These are phyloP conservation scores for Ctenomys sociabilis DNA, from an alignment of 2,113 vertebrate species.

Conservation along the genomic window DNA sequence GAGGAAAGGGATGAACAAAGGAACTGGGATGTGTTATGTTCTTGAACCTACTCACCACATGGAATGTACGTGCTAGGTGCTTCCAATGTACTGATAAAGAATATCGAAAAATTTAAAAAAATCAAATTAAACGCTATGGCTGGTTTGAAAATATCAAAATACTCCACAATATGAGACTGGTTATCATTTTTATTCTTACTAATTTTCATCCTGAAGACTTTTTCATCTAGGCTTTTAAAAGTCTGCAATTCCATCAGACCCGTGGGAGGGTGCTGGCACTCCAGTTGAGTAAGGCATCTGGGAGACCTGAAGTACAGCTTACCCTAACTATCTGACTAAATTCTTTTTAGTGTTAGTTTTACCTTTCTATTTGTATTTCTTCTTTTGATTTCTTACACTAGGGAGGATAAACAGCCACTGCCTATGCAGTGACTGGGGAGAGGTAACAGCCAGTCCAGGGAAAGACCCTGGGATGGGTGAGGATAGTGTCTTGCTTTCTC, in stretches of 20 bases:
- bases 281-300: background rate
- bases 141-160: background rate
- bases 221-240: background rate
- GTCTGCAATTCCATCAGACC: background rate
- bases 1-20: background rate
- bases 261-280: background rate
- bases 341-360: too few relatives aligned
- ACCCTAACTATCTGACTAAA: too few relatives aligned
- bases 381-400: too few relatives aligned
- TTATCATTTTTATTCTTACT: background rate
- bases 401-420: background rate
- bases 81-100: background rate
- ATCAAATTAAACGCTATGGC: background rate
- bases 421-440: background rate
- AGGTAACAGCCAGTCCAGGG: background rate
- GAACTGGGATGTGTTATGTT: background rate
- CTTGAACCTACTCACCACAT: background rate
- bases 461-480: background rate
- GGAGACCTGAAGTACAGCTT: too few relatives aligned
- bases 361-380: too few relatives aligned
- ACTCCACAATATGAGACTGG: background rate
- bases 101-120: background rate
- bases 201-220: background rate
- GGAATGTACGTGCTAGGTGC: background rate
- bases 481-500: background rate